phyloP scores from a whole-genome alignment of 2,113 vertebrate genomes.

The Nannospalax galili region DNA sequence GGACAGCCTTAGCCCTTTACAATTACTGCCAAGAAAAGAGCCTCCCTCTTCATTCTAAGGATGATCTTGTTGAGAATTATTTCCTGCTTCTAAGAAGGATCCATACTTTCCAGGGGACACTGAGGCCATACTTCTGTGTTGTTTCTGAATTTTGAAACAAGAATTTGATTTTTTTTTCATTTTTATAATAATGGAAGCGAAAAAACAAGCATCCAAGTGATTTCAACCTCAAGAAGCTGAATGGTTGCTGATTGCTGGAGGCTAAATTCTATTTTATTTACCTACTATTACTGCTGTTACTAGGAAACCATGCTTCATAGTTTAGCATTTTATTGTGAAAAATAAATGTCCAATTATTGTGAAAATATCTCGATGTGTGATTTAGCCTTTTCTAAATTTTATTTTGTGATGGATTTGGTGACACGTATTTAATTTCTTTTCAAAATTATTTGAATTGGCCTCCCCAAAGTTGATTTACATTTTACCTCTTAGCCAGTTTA shows the following conservation, averaged over 20 bases:
- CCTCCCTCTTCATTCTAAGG: neutral
- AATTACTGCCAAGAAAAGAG: neutral
- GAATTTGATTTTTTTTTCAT: slow-evolving; percentile 13
- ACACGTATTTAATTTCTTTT: slow-evolving; percentile 60
- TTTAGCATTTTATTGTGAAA: slow-evolving; percentile 56
- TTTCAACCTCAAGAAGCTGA: slow-evolving; percentile 39
- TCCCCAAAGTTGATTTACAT: slow-evolving; percentile 53
- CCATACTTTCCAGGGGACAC: neutral
- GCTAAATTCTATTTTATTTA: slow-evolving; percentile 60
- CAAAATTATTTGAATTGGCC: slow-evolving; percentile 29
- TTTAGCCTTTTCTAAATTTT: slow-evolving; percentile 38
- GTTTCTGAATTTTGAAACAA: slow-evolving; percentile 24
- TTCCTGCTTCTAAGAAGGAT: neutral
- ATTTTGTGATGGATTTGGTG: slow-evolving; percentile 52
- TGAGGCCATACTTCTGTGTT: neutral
- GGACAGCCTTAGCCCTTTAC: neutral
- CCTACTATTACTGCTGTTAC: slow-evolving; percentile 52
- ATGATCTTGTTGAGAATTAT: neutral
- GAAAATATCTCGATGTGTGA: slow-evolving; percentile 37
- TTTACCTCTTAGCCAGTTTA: slow-evolving; percentile 30
- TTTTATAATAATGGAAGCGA: slow-evolving; percentile 54
- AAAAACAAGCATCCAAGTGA: slow-evolving; percentile 53
- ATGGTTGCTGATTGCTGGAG: slow-evolving; percentile 58
- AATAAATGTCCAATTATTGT: slow-evolving; percentile 57
- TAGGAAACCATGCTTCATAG: slow-evolving; percentile 55